phyloP scores from a whole-genome alignment of 1,140 invertebrate genomes.

The Piezodorus guildinii region DNA sequence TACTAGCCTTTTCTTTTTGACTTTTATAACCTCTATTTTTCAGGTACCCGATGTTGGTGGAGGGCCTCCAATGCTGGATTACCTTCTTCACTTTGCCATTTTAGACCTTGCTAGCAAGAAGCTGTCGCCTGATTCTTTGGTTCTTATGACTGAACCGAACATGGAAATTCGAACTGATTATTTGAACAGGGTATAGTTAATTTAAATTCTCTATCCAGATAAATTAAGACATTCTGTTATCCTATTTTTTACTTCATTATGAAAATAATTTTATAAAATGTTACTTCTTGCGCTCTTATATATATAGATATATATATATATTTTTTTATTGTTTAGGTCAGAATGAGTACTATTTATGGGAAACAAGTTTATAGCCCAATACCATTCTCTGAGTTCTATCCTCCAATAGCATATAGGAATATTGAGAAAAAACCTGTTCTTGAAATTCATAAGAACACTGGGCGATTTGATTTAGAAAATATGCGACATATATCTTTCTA shows the following conservation, averaged over 20 bases:
- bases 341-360: constrained; percentile 73
- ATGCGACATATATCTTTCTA: constrained; percentile 70
- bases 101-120: constrained; percentile 59
- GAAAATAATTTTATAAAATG: background rate
- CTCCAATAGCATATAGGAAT: constrained; percentile 44
- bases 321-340: constrained; percentile 40
- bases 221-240: background rate
- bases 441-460: constrained; percentile 63
- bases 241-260: background rate
- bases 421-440: constrained; percentile 42
- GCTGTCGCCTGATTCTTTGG: constrained; percentile 53
- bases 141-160: constrained; percentile 50
- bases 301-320: too few relatives aligned
- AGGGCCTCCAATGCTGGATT: constrained; percentile 30
- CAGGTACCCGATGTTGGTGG: constrained; percentile 32
- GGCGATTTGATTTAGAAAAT: constrained; percentile 64
- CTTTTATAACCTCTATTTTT: constrained; percentile 18
- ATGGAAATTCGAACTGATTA: constrained; percentile 65
- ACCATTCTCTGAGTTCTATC: constrained; percentile 66
- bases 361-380: constrained; percentile 72
- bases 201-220: constrained; percentile 5
- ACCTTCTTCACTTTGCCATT: constrained; percentile 49
- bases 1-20: too few relatives aligned
- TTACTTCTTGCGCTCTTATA: background rate
- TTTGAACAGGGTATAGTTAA: constrained; percentile 57